Conservation (phyloP, 2,797 vertebrate species). For the Alectoris magna region DNA sequence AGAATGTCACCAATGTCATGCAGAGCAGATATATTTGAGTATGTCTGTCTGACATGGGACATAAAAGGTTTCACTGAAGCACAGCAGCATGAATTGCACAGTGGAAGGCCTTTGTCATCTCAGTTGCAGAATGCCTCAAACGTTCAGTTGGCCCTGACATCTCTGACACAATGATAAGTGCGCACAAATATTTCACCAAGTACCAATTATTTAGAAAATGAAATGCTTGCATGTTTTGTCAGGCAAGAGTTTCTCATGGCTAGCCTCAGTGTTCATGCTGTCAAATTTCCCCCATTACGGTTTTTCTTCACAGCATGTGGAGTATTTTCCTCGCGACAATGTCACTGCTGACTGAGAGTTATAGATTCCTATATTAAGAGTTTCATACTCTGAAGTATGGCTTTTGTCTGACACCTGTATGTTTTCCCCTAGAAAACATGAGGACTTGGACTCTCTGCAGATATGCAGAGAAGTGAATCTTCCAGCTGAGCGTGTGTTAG, state of each 20-base stretch:
- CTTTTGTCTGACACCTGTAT: neutral
- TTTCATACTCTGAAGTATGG: neutral
- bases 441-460: neutral
- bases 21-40: neutral
- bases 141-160: neutral
- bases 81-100: fast-evolving
- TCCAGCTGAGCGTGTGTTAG: neutral
- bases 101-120: conserved; percentile 16
- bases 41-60: neutral
- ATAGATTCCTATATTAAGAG: neutral
- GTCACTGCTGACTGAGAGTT: neutral
- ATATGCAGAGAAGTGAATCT: neutral
- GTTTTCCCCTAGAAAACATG: neutral
- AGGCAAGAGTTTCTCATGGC: neutral
- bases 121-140: neutral
- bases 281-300: neutral
- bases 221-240: neutral
- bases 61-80: conserved; percentile 13
- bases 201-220: conserved; percentile 12
- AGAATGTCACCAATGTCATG: conserved; percentile 45
- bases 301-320: neutral
- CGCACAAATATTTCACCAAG: conserved; percentile 19
- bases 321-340: neutral
- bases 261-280: neutral
- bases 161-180: neutral